phyloP scores from a whole-genome alignment of 1,140 invertebrate genomes.

The Steinernema feltiae region DNA sequence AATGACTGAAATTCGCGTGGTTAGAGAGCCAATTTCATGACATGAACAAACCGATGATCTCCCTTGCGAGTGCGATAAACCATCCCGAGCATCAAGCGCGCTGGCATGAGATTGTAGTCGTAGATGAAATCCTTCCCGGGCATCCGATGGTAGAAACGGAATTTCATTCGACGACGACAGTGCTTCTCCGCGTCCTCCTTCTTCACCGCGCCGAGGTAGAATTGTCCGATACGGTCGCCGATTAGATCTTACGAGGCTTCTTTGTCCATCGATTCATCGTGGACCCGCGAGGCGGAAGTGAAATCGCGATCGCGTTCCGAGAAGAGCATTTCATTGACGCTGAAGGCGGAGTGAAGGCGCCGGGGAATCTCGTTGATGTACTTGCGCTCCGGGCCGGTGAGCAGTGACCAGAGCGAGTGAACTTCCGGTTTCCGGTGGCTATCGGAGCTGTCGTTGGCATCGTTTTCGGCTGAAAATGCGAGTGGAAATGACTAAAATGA shows the following conservation, averaged over 20 bases:
- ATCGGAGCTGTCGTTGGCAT: not conserved
- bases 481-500: not conserved
- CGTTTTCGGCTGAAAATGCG: not conserved
- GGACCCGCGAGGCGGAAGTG: no score
- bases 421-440: not conserved
- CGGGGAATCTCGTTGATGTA: not conserved
- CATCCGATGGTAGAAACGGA: slow-evolving; percentile 3
- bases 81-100: not conserved
- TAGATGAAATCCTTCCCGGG: not conserved
- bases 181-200: not conserved
- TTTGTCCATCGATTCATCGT: no score
- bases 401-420: not conserved
- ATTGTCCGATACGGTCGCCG: not conserved
- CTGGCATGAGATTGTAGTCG: not conserved
- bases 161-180: not conserved
- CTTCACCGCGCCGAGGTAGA: not conserved
- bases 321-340: no score
- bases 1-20: not conserved
- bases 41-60: not conserved
- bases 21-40: not conserved
- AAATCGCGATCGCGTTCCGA: no score
- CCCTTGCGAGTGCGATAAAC: not conserved
- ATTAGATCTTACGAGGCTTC: not conserved
- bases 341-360: not conserved
- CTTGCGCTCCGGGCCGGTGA: not conserved